Evolutionary conservation across 2,113 vertebrate species (phyloP).

Genomic region (Siniperca knerii): DNA sequence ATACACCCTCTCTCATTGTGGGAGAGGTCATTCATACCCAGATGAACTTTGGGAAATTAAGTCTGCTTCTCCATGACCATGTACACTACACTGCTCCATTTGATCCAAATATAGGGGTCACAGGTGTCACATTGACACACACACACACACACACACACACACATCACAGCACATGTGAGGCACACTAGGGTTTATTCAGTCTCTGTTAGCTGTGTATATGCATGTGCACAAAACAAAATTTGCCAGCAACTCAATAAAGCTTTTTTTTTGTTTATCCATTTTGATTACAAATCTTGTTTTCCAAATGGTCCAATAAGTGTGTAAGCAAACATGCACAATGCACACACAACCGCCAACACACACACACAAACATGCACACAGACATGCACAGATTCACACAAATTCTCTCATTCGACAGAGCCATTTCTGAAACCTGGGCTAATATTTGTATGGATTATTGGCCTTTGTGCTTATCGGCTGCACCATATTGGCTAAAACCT

Average conservation of each 20-base stretch:
- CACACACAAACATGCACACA: constrained; percentile 18
- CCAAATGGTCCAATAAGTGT: constrained; percentile 51
- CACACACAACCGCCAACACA: constrained; percentile 10
- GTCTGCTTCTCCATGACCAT: neutral
- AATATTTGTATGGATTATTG: constrained; percentile 80
- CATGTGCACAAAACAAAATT: constrained; percentile 36
- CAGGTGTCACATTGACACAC: constrained; percentile 1
- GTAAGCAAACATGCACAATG: constrained; percentile 50
- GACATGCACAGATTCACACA: neutral
- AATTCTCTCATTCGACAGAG: constrained; percentile 55
- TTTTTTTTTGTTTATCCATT: constrained; percentile 57
- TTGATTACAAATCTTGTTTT: constrained; percentile 68
- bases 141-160: neutral
- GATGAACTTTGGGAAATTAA: constrained; percentile 8
- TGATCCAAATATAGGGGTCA: constrained; percentile 23
- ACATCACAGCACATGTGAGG: neutral
- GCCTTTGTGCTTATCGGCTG: constrained; percentile 77
- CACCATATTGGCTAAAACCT: constrained; percentile 76
- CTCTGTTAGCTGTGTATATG: constrained; percentile 3
- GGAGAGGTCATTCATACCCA: neutral
- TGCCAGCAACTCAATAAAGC: constrained; percentile 41
- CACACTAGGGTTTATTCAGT: neutral
- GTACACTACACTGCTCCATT: neutral
- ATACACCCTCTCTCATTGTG: neutral
- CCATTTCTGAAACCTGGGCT: constrained; percentile 70